These are phyloP conservation scores for Amia ocellicauda DNA, from an alignment of 2,113 vertebrate species.

Conservation along the genomic window DNA sequence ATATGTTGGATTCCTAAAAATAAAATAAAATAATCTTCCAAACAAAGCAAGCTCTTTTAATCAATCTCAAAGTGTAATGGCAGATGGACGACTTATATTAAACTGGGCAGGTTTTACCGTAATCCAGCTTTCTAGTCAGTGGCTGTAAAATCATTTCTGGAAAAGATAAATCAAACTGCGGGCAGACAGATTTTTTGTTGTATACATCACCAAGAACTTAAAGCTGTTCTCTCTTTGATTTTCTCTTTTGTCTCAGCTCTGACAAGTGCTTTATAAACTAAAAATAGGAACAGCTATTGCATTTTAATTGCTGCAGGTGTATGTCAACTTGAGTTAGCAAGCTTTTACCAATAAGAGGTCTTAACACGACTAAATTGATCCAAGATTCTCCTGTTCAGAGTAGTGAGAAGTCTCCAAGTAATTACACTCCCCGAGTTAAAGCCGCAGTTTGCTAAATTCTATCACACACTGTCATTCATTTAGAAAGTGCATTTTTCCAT, in stretches of 20 bases:
- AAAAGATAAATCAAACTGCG: slow-evolving; percentile 24
- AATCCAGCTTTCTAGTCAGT: slow-evolving; percentile 24
- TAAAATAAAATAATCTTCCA: too few species aligned
- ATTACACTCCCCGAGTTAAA: slow-evolving; percentile 16
- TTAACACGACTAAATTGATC: slow-evolving; percentile 9
- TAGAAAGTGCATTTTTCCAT: neutral
- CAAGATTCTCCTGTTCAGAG: slow-evolving; percentile 6
- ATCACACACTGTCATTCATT: neutral
- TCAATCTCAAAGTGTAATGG: slow-evolving; percentile 33
- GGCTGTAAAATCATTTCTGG: slow-evolving; percentile 22
- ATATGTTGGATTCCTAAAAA: too few species aligned
- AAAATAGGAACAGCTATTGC: slow-evolving; percentile 21
- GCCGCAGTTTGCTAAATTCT: slow-evolving; percentile 1
- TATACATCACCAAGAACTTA: slow-evolving; percentile 25
- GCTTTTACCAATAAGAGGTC: slow-evolving; percentile 17
- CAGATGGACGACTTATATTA: slow-evolving; percentile 36
- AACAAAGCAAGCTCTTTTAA: slow-evolving; percentile 31
- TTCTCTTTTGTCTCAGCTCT: slow-evolving; percentile 27
- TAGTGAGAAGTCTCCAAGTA: slow-evolving; percentile 1
- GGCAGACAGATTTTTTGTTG: slow-evolving; percentile 11
- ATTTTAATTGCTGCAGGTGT: slow-evolving; percentile 37
- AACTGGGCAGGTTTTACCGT: slow-evolving; percentile 29
- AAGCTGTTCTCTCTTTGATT: too few species aligned
- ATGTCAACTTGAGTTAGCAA: slow-evolving; percentile 31
- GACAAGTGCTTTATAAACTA: slow-evolving; percentile 31